Conservation (phyloP, 2,113 vertebrate species). For the Anguilla japonica region DNA sequence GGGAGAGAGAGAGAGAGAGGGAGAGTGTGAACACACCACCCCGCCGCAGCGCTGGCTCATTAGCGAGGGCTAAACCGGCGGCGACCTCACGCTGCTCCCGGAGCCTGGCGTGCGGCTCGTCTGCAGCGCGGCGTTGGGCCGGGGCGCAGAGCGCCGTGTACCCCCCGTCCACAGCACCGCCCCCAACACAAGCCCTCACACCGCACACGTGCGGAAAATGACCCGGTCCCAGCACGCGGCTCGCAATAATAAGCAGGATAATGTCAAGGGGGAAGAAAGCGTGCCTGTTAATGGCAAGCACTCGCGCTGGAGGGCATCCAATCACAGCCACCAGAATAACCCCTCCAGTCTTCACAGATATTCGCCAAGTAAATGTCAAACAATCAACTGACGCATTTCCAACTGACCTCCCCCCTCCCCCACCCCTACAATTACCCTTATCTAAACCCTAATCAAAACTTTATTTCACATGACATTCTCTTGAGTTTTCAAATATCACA, state of each 20-base stretch:
- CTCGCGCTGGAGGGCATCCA: neutral
- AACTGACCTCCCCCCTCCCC: neutral
- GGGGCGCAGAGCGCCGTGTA: neutral
- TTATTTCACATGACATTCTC: neutral
- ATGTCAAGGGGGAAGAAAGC: conserved; percentile 27
- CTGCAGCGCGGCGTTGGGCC: neutral
- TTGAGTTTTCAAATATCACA: neutral
- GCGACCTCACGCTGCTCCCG: neutral
- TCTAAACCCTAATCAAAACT: neutral
- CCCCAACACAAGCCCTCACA: no score
- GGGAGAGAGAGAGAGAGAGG: neutral
- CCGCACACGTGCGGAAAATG: no score
- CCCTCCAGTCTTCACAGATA: neutral
- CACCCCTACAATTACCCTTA: neutral
- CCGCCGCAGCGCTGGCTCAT: neutral
- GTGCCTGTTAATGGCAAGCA: neutral
- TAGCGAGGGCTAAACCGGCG: neutral
- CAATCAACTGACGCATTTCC: neutral
- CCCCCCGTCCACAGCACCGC: no score
- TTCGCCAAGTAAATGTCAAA: neutral
- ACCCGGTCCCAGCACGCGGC: no score
- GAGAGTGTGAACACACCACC: neutral
- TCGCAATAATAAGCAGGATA: neutral
- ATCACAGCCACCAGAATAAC: neutral
- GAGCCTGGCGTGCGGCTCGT: neutral